Evolutionary conservation across 2,797 vertebrate genomes (phyloP).

Genomic region (Kryptopterus vitreolus): DNA sequence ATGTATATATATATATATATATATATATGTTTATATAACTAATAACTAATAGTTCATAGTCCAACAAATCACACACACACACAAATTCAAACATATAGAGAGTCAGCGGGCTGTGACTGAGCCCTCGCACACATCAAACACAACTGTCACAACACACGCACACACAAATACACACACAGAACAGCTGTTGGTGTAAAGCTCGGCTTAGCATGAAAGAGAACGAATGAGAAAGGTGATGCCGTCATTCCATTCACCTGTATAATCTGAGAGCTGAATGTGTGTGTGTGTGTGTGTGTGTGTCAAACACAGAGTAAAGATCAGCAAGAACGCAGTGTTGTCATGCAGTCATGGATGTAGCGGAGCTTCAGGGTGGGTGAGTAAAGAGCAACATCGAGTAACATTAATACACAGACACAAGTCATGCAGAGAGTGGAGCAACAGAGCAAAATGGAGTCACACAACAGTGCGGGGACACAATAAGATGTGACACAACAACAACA

Average conservation of each 20-base stretch:
- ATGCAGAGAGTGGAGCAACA: background rate
- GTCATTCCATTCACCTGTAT: background rate
- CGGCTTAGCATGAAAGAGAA: conserved; percentile 18
- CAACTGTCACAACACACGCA: conserved; percentile 19
- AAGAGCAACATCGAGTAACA: background rate
- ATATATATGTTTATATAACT: no score
- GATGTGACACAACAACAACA: background rate
- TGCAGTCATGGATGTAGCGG: background rate
- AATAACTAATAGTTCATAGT: conserved; percentile 19
- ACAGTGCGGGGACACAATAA: background rate
- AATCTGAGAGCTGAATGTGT: background rate
- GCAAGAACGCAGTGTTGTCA: background rate
- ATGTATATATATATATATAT: no score
- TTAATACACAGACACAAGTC: background rate
- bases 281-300: background rate
- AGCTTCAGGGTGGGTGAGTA: background rate
- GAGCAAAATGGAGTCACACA: background rate
- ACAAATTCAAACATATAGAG: background rate
- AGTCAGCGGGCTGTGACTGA: conserved; percentile 8
- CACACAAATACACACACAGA: conserved; percentile 15
- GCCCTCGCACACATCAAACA: conserved; percentile 25
- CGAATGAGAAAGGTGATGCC: background rate
- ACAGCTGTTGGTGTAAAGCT: conserved; percentile 17
- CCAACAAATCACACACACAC: background rate
- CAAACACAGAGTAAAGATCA: background rate